Conservation (phyloP, 2,888 invertebrate species). For the Watsonalla binaria region DNA sequence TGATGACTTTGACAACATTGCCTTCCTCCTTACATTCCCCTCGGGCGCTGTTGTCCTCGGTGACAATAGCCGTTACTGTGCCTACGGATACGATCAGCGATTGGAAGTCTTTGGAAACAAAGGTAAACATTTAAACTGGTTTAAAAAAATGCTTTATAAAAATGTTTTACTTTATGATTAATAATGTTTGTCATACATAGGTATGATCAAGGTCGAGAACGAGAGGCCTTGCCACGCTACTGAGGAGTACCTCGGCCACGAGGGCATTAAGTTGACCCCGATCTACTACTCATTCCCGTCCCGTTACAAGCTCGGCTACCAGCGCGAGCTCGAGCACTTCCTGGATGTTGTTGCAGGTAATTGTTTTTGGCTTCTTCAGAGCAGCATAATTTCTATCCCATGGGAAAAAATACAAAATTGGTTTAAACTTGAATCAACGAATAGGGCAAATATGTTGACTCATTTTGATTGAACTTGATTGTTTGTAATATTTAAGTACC, state of each 20-base stretch:
- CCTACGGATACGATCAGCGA: conserved; percentile 84
- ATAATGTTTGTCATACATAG: conserved; percentile 17
- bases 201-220: conserved; percentile 74
- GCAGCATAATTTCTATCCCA: no score
- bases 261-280: conserved; percentile 63
- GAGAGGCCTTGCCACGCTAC: conserved; percentile 71
- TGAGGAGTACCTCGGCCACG: conserved; percentile 51
- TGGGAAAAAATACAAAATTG: no score
- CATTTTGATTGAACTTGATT: no score
- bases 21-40: conserved; percentile 78
- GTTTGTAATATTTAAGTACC: no score
- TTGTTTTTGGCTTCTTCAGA: no score
- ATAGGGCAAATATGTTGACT: no score
- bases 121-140: conserved; percentile 40
- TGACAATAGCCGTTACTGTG: conserved; percentile 80
- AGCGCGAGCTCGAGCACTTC: conserved; percentile 79
- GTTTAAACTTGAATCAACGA: no score
- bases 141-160: no score
- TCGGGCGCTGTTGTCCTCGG: conserved; percentile 81
- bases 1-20: conserved; percentile 82
- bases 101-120: conserved; percentile 81
- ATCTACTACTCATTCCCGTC: conserved; percentile 81
- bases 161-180: not conserved
- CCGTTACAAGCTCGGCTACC: conserved; percentile 74
- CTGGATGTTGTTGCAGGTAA: conserved; percentile 75